Evolutionary conservation across 1,140 invertebrate species (phyloP), one percentile per base, ranked within the genome.

Genomic region (Conus betulinus): DNA sequence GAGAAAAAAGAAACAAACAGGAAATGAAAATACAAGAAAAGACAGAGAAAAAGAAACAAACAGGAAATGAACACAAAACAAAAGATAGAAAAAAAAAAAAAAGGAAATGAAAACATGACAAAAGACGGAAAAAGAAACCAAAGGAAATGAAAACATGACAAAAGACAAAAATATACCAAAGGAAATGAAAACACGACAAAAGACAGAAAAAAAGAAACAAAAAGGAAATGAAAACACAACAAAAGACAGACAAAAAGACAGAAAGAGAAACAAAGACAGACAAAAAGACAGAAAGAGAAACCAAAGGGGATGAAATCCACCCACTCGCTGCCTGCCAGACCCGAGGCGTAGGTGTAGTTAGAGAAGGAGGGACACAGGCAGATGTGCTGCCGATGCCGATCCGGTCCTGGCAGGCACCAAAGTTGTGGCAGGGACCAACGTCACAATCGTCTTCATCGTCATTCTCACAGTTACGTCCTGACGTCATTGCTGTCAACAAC

Each of bases 381-480:
- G 20, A 71, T 88, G 52, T 89, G 90, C n/a, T n/a, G n/a, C n/a
- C n/a, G 76, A 83, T 89, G 55, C 71, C 85, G 25, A 90, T 53
- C 5, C 82, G 82, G 27, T 90, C 87, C 55, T 89, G 87, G 88
- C 91, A 91, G 4, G 67, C 78, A 3, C 91, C 91, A 39, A 74
- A 74, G 60, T 91, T 91, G 5, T 88, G 78, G 74, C 98, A 99
- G 1, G 97, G 97, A 90, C 97, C 97, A 2, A 96, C 97, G 27
- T 96, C 95, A 93, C 98, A 98, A 95, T 98, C 97, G 94, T 99
- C 97, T 57, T 90, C 67, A 2, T 79, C 84, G 52, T 91, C 87
- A 23, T 74, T 67, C 60, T 89, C 89, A 88, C 90, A 91, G 17
- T 74, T 71, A 13, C 20, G 17, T 17, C 90, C 90, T 85, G 53